A percentile compares a stretch with the other conserved stretches of the same genome.
phyloP scores from a whole-genome alignment of 2,888 invertebrate species.

The Cybosia mesomella region DNA sequence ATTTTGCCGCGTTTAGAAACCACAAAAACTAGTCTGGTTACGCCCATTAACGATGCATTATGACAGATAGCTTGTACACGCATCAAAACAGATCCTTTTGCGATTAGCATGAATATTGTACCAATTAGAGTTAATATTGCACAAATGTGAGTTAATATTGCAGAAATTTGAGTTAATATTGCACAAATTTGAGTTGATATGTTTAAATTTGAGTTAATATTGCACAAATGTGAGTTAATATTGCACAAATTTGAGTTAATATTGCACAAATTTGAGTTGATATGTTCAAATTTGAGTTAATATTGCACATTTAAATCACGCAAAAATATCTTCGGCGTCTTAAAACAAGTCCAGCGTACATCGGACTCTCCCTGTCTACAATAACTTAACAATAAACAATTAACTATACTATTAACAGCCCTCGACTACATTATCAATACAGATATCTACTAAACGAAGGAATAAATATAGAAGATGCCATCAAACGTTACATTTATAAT shows the following conservation, averaged over 20 bases:
- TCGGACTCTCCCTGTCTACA: slow-evolving; percentile 23
- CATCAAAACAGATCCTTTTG: too few species aligned
- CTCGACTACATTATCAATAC: slow-evolving; percentile 51
- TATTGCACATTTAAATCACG: slow-evolving; percentile 2
- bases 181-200: neutral
- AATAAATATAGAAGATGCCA: slow-evolving; percentile 32
- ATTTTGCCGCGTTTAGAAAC: neutral
- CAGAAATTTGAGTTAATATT: neutral
- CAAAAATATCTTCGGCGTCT: slow-evolving; percentile 14
- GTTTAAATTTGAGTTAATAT: neutral
- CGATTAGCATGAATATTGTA: neutral
- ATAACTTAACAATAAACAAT: slow-evolving; percentile 47
- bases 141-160: neutral
- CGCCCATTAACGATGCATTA: too few species aligned
- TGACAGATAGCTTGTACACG: too few species aligned
- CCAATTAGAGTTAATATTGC: neutral
- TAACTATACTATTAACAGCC: slow-evolving; percentile 61
- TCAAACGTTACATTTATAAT: slow-evolving; percentile 17
- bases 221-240: neutral
- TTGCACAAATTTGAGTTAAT: neutral
- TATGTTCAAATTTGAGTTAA: neutral
- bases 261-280: neutral
- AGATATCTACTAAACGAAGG: slow-evolving; percentile 31
- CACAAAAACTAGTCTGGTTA: too few species aligned
- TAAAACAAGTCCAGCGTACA: slow-evolving; percentile 10